A percentile compares a stretch with the other conserved stretches of the same genome.
Conservation (phyloP, 2,113 vertebrate species). For the Poeciliopsis prolifica region DNA sequence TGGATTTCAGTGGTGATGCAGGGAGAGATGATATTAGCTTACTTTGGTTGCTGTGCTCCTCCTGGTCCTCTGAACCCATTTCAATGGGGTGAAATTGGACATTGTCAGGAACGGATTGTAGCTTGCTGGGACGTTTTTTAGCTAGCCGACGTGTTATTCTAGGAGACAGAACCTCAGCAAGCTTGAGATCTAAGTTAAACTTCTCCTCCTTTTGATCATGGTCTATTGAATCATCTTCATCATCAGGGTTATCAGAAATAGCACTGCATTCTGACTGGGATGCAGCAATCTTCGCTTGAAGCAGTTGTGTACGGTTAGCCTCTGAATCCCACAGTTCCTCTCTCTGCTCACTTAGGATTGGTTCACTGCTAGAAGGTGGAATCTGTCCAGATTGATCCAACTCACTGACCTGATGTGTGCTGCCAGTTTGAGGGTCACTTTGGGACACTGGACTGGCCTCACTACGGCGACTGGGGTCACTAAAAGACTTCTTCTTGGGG, state of each 20-base stretch:
- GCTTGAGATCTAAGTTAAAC: constrained; percentile 85
- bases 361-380: constrained; percentile 93
- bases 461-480: constrained; percentile 93
- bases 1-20: constrained; percentile 34
- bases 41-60: constrained; percentile 14
- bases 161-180: constrained; percentile 84
- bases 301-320: constrained; percentile 41
- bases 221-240: constrained; percentile 54
- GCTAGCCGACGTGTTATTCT: constrained; percentile 82
- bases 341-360: constrained; percentile 87
- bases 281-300: constrained; percentile 54
- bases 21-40: constrained; percentile 48
- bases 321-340: constrained; percentile 74
- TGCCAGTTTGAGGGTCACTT: constrained; percentile 60
- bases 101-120: constrained; percentile 72
- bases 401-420: constrained; percentile 87
- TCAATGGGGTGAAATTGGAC: constrained; percentile 63
- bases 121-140: constrained; percentile 86
- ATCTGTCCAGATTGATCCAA: constrained; percentile 84
- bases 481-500: constrained; percentile 96
- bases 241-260: constrained; percentile 51
- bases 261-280: constrained; percentile 78
- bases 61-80: constrained; percentile 42
- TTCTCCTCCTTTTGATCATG: constrained; percentile 46
- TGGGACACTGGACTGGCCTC: constrained; percentile 68